Evolutionary conservation across 1,140 invertebrate species (phyloP).

Genomic region (Drosophila kanapiae): DNA sequence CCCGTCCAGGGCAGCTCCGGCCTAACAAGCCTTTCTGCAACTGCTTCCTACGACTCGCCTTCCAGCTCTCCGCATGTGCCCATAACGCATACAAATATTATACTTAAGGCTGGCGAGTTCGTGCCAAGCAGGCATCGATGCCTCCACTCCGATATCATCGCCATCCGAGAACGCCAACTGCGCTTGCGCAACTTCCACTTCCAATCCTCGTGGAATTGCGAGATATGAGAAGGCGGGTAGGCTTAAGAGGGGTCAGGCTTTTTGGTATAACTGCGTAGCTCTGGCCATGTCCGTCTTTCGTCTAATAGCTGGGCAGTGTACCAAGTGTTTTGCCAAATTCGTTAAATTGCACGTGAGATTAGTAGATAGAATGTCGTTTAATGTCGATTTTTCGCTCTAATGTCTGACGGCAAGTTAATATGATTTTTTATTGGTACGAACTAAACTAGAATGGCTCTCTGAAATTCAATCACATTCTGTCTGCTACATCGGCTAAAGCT

Average conservation of each 20-base stretch:
- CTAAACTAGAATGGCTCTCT: not conserved
- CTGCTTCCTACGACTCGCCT: constrained; percentile 52
- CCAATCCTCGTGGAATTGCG: constrained; percentile 7
- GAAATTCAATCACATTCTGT: not conserved
- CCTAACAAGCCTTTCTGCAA: constrained; percentile 76
- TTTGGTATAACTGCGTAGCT: constrained; percentile 44
- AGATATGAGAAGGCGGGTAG: not conserved
- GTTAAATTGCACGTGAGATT: constrained; percentile 71
- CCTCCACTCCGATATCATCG: constrained; percentile 59
- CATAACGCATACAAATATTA: constrained; percentile 80
- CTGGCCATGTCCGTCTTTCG: constrained; percentile 35
- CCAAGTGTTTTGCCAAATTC: constrained; percentile 66
- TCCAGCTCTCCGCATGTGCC: constrained; percentile 19
- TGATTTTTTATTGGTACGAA: not conserved
- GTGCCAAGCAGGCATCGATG: constrained; percentile 71
- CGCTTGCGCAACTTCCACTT: constrained; percentile 64
- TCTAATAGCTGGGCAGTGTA: not conserved
- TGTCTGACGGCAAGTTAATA: constrained; percentile 12
- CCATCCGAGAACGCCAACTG: constrained; percentile 49
- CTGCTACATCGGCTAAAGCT: not conserved
- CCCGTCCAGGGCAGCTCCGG: constrained; percentile 7
- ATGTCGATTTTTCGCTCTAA: constrained; percentile 18
- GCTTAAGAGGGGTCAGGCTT: constrained; percentile 13
- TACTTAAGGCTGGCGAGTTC: constrained; percentile 55
- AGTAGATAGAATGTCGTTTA: constrained; percentile 44